Percentiles rank a stretch among this genome's conserved stretches.
These are phyloP conservation scores for Hozukius guyotensis DNA, from an alignment of 2,797 vertebrate species.

Conservation along the genomic window DNA sequence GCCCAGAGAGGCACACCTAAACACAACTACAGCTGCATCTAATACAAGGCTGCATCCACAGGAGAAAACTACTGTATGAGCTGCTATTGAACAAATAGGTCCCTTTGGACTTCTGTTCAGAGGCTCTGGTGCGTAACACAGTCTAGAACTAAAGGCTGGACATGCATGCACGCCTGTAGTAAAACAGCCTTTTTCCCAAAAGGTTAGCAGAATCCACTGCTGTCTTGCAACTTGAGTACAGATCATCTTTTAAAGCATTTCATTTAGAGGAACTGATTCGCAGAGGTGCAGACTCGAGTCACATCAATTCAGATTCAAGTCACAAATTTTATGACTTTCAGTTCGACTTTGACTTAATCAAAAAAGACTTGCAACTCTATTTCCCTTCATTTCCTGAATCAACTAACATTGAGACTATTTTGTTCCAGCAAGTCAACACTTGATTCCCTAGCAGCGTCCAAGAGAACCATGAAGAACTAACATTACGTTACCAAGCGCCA, in stretches of 20 bases:
- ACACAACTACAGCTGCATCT: conserved; percentile 77
- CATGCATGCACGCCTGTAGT: not conserved
- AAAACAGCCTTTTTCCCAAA: not conserved
- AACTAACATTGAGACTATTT: too few relatives aligned
- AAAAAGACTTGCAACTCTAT: too few relatives aligned
- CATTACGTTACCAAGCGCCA: too few relatives aligned
- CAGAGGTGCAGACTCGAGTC: too few relatives aligned
- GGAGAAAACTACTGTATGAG: conserved; percentile 80
- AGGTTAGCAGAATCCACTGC: not conserved
- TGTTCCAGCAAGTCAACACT: too few relatives aligned
- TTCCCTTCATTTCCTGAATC: too few relatives aligned
- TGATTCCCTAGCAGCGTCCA: too few relatives aligned
- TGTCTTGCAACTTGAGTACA: not conserved
- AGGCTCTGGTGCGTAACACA: conserved; percentile 4
- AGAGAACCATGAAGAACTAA: too few relatives aligned
- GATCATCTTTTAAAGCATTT: not conserved
- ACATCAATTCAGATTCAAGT: too few relatives aligned
- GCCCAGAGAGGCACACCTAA: conserved; percentile 57
- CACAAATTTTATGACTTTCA: too few relatives aligned
- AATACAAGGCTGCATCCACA: conserved; percentile 65
- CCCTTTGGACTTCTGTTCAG: conserved; percentile 30
- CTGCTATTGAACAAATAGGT: conserved; percentile 49
- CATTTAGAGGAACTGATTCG: not conserved
- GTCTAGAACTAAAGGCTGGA: not conserved
- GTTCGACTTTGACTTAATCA: too few relatives aligned